Evolutionary conservation across 2,797 vertebrate species (phyloP).

Genomic region (Acomys russatus): DNA sequence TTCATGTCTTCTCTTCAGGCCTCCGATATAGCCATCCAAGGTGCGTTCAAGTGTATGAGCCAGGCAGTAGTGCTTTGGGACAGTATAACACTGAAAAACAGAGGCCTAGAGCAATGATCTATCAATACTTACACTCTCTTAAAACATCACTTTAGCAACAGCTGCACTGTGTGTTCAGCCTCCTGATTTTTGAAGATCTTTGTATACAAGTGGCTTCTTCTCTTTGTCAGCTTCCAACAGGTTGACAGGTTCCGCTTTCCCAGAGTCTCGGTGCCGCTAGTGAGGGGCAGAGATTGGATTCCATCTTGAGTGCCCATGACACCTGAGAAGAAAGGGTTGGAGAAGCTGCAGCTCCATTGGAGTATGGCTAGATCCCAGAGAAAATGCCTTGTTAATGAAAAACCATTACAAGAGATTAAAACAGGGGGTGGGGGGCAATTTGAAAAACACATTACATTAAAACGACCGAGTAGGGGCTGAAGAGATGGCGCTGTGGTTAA

Average conservation of each 20-base stretch:
- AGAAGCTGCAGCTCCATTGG: conserved; percentile 1
- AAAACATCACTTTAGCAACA: conserved; percentile 75
- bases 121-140: background rate
- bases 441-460: background rate
- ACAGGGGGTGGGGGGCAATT: background rate
- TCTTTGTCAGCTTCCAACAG: conserved; percentile 83
- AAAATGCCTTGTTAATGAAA: conserved; percentile 36
- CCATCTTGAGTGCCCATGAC: background rate
- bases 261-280: conserved; percentile 85
- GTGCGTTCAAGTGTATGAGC: background rate
- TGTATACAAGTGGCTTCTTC: conserved; percentile 87
- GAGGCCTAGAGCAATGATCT: conserved; percentile 74
- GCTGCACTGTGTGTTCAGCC: conserved; percentile 80
- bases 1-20: background rate
- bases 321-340: background rate
- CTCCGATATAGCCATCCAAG: background rate
- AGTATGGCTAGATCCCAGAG: background rate
- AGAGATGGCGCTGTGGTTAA: background rate
- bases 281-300: background rate
- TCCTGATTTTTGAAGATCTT: conserved; percentile 84
- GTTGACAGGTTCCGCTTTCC: conserved; percentile 82
- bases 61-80: background rate
- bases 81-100: background rate
- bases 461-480: background rate
- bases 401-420: background rate